Percentiles rank a stretch among this genome's conserved stretches.
Conservation (phyloP, 2,113 vertebrate species). For the Perca flavescens region DNA sequence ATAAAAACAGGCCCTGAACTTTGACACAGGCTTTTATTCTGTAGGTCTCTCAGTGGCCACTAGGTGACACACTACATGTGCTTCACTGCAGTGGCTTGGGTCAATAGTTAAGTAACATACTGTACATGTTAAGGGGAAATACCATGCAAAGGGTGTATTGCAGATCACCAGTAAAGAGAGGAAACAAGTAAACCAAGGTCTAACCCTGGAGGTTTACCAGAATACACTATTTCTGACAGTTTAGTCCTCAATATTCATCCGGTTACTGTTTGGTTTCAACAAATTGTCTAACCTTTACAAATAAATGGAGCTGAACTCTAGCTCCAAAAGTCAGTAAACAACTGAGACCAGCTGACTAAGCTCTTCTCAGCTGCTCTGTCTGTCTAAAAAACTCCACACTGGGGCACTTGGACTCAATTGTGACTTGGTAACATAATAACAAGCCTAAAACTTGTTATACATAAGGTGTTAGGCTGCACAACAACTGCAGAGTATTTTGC, state of each 20-base stretch:
- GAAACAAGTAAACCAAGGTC: background rate
- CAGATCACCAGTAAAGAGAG: constrained; percentile 15
- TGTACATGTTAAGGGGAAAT: constrained; percentile 48
- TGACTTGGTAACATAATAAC: constrained; percentile 2
- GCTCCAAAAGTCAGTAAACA: constrained; percentile 61
- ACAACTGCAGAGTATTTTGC: background rate
- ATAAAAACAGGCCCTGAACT: background rate
- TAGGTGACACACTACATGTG: constrained; percentile 62
- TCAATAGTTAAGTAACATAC: constrained; percentile 41
- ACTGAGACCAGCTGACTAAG: constrained; percentile 66
- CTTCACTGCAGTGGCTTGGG: constrained; percentile 4
- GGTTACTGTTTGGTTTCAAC: constrained; percentile 45
- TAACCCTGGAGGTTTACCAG: constrained; percentile 1
- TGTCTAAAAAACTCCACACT: constrained; percentile 43
- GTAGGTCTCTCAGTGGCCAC: constrained; percentile 54
- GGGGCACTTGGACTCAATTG: constrained; percentile 31
- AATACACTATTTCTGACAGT: constrained; percentile 2
- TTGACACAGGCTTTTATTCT: background rate
- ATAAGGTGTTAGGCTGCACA: background rate
- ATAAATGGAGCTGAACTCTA: constrained; percentile 53
- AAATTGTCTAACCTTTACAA: constrained; percentile 48
- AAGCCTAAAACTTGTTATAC: background rate
- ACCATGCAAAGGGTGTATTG: constrained; percentile 19
- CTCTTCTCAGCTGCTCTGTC: constrained; percentile 58
- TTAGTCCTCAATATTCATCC: constrained; percentile 2